Conservation (phyloP, 2,797 vertebrate genomes). For the Amblyraja radiata region DNA sequence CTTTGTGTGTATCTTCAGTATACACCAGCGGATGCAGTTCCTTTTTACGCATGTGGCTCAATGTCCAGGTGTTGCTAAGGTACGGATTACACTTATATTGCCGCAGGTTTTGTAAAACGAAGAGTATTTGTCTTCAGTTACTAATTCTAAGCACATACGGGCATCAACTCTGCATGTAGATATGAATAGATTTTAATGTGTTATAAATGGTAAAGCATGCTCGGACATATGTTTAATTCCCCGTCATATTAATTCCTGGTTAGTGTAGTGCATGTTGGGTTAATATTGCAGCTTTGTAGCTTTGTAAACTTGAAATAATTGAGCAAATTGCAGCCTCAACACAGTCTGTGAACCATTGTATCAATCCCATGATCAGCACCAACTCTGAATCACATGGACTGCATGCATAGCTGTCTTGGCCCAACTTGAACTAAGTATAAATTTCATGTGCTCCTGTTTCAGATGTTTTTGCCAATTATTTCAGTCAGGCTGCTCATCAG, state of each 20-base stretch:
- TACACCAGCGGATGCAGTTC: too few relatives aligned
- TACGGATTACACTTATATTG: too few relatives aligned
- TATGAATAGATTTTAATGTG: too few relatives aligned
- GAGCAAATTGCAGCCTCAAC: background rate
- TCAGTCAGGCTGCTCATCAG: background rate
- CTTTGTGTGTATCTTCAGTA: too few relatives aligned
- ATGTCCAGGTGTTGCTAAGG: too few relatives aligned
- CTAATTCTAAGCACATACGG: too few relatives aligned
- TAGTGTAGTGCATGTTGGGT: background rate
- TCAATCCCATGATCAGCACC: background rate
- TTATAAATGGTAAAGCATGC: too few relatives aligned
- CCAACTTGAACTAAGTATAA: background rate
- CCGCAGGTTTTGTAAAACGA: too few relatives aligned
- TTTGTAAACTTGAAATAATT: background rate
- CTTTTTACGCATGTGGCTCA: too few relatives aligned
- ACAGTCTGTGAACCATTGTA: background rate
- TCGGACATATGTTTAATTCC: too few relatives aligned
- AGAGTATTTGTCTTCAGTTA: too few relatives aligned
- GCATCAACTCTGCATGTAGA: too few relatives aligned
- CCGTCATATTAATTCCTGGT: background rate
- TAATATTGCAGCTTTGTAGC: background rate
- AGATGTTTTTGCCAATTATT: background rate
- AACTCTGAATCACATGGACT: background rate
- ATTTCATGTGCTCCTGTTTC: background rate
- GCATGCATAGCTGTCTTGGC: background rate